Evolutionary conservation across 1,140 invertebrate genomes (phyloP), one percentile per base, ranked within the genome.

Genomic region (Charaxes varanes): DNA sequence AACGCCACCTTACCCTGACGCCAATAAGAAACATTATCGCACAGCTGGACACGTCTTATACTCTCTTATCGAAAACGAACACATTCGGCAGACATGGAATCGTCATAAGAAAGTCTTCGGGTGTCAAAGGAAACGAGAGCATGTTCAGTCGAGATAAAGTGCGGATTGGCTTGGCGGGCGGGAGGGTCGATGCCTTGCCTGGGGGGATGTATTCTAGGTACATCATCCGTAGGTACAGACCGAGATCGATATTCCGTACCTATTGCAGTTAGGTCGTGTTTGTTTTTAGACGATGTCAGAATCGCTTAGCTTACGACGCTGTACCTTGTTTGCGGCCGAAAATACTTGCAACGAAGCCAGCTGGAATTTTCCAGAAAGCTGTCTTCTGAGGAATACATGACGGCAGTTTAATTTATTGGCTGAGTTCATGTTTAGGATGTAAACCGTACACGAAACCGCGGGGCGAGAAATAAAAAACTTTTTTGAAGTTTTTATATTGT

Each of bases 141-240:
- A 31, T 72, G 48, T 53, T 37, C 23, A 27, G 27, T 40, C 14
- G 34, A 33, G 27, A 46, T 54, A 63, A 30, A 52, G 69, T 41
- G 36, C 38, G 22, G 17, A 53, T 60, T 62, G 17, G 45, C 15
- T 18, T 34, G 56, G 6, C 16, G 17, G 33, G 4, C 10, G 7
- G 35, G 30, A 56, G 58, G 71, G 67, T 70, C 68, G 68, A 66
- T 68, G 64, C 47, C 61, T 67, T 50, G 55, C 49, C 48, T 43
- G 35, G 43, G 56, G 72, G 64, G 57, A 65, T 62, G 59, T 56
- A 57, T 53, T 54, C 70, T 72, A 69, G 67, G 67, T 76, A 73
- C 62, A 71, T 69, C 64, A 68, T 72, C 62, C 52, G 71, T 80
- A 77, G 68, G 71, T 76, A 76, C 62, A 48, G 53, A 55, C 46